Evolutionary conservation across 2,797 vertebrate species (phyloP), one percentile per base, ranked within the genome.

Genomic region (Pogonophryne albipinna): DNA sequence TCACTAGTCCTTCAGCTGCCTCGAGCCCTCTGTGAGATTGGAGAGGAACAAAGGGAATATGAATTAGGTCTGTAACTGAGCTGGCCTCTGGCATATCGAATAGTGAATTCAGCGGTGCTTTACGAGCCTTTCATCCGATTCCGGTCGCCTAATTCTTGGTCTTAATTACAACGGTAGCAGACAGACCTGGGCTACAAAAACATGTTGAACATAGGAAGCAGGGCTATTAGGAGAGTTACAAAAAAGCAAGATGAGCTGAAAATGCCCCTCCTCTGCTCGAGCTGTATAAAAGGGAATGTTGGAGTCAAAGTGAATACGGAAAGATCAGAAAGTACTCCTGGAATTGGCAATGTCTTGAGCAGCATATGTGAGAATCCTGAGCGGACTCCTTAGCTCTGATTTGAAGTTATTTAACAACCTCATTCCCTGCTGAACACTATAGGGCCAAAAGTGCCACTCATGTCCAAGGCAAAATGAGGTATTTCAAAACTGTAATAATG

Each of bases 1-100:
- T 87, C 88, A 85, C 84, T 76, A 68, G 80, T 86, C 80, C 85
- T 83, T 82, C 81, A 67, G 82, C 82, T 67, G 84, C 87, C 83
- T 80, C 56, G 31, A 87, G 82, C 80, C 75, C 76, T 80, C 84
- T 67, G 74, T 80, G 82, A 87, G 80, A 84, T 78, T 80, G 85
- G 56, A 72, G 71, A 79, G 66, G 87, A 92, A 94, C 89, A 93
- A 93, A 92, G 86, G 74, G 84, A 93, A 89, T 89, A 88, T 83
- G 84, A 91, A 91, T 90, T 87, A 92, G 91, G 85, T 81, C 85
- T 88, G 90, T 86, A 85, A 89, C 80, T 63, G 68, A 90, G 79
- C 86, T 82, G 82, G 85, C 86, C 86, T 57, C 79, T 88, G 86
- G 89, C 87, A 85, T 78, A 74, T 34, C 69, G 12, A 72, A 72